Evolutionary conservation across 2,888 invertebrate species (phyloP).

Genomic region (Drosophila mimica): DNA sequence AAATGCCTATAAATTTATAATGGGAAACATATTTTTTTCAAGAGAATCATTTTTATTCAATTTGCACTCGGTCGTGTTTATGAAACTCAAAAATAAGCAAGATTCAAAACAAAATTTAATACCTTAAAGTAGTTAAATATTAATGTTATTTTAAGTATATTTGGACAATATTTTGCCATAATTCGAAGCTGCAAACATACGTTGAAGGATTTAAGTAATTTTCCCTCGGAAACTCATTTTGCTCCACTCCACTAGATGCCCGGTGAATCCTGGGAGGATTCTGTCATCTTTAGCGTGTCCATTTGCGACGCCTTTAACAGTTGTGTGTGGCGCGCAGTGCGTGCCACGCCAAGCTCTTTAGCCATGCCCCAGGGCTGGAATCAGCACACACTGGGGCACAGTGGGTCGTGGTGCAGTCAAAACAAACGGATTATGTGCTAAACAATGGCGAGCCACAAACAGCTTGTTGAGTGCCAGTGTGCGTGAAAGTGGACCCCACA

Average conservation of each 20-base stretch:
- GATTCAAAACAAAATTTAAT: too few species aligned
- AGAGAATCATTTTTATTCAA: background rate
- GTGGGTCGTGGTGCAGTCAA: constrained; percentile 11
- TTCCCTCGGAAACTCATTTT: constrained; percentile 1
- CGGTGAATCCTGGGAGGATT: constrained; percentile 46
- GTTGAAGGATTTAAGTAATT: background rate
- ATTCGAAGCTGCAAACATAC: too few species aligned
- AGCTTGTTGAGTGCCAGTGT: constrained; percentile 21
- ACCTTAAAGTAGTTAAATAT: background rate
- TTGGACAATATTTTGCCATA: background rate
- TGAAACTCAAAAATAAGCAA: too few species aligned
- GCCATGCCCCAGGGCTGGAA: constrained; percentile 9
- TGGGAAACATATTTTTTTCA: background rate
- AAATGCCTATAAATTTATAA: constrained; percentile 1
- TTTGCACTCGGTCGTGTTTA: background rate
- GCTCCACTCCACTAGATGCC: constrained; percentile 7
- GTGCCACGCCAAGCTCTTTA: constrained; percentile 34
- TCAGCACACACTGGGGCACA: constrained; percentile 8
- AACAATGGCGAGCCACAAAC: background rate
- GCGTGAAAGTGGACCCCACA: constrained; percentile 8
- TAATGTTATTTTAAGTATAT: background rate
- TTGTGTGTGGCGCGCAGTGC: constrained; percentile 34
- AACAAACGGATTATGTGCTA: background rate
- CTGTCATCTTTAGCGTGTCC: constrained; percentile 74
- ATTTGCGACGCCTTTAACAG: constrained; percentile 64